Conservation (phyloP, 1,140 invertebrate genomes). For the Bombus soroeensis region DNA sequence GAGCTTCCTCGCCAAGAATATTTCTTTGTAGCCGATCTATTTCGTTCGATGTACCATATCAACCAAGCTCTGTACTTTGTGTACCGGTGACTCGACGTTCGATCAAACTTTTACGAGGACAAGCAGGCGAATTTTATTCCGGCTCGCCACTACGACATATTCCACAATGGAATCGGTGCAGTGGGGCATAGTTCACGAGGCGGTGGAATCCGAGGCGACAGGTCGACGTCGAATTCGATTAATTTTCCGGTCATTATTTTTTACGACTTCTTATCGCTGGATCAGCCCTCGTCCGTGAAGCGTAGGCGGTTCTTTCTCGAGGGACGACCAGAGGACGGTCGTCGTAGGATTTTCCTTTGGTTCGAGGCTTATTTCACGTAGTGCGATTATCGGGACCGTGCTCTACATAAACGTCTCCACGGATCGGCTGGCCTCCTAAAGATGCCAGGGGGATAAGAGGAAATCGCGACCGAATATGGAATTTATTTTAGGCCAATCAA, state of each 20-base stretch:
- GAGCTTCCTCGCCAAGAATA: neutral
- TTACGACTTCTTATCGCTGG: slow-evolving; percentile 77
- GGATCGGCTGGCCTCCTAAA: slow-evolving; percentile 75
- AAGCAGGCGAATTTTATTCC: slow-evolving; percentile 4
- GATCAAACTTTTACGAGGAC: slow-evolving; percentile 8
- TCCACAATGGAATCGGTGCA: slow-evolving; percentile 35
- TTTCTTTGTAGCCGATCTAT: neutral
- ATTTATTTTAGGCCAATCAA: neutral
- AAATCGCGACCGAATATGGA: slow-evolving; percentile 35
- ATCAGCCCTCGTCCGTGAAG: slow-evolving; percentile 45
- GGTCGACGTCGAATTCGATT: slow-evolving; percentile 77
- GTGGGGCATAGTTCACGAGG: slow-evolving; percentile 69
- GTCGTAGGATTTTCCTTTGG: slow-evolving; percentile 50
- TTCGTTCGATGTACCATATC: slow-evolving; percentile 81
- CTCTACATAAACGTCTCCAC: slow-evolving; percentile 78
- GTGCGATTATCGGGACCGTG: slow-evolving; percentile 72
- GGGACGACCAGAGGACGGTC: neutral
- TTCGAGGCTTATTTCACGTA: slow-evolving; percentile 59
- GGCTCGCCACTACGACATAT: neutral
- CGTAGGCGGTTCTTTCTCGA: slow-evolving; percentile 14
- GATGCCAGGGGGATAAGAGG: slow-evolving; percentile 70
- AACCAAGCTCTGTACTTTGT: slow-evolving; percentile 45
- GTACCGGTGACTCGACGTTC: neutral
- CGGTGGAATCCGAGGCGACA: slow-evolving; percentile 73
- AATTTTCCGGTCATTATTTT: slow-evolving; percentile 82